Evolutionary conservation across 2,888 invertebrate species (phyloP), one percentile per base, ranked within the genome.

Genomic region (Oxystoma pomonae): DNA sequence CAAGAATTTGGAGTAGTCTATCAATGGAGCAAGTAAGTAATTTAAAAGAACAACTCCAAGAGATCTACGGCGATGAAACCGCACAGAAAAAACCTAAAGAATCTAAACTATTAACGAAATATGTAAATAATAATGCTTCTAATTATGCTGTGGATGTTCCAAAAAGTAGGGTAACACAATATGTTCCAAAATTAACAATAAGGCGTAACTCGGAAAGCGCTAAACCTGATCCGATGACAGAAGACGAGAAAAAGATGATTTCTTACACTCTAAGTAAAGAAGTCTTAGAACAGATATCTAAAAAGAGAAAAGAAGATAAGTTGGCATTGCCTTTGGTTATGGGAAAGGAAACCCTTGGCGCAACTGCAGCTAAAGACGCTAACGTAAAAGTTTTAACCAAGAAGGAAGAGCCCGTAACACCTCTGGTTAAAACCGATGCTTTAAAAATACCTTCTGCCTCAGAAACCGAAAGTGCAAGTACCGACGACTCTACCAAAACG

Each of bases 21-120:
- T 92, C 93, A 0, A 87, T 90, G 80, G 92, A 94, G 68, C 93
- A 94, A 81, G 89, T 93, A 0, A 88, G 87, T 71, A 88, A 90
- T 20, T 81, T 94, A 53, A 92, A 92, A 77, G 86, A 86, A 70
- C 93, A 93, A 76, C 78, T 94, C 0, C 89, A 88, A 70, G 91
- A 92, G 68, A 93, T 94, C 65, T 94, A 93, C 70, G 89, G 90
- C 59, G 77, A 83, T 19, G 82, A 82, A 50, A 58, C 55, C 0
- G 58, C 68, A 62, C 60, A 69, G 72, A 53, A 53, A 53, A 35
- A 12, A 35, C 3, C 12, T 7, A 35, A 35, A 35, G 35, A 35
- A 50, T 19, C 60, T 1, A 53, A 20, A 50, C 52, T 20, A 16
- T 17, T 20, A 21, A 52, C 21, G 49, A 50, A 17, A 52, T 16